Percentiles rank a stretch among this genome's conserved stretches.
Conservation (phyloP, 2,888 invertebrate genomes). For the Liopterus haemorrhoidalis region DNA sequence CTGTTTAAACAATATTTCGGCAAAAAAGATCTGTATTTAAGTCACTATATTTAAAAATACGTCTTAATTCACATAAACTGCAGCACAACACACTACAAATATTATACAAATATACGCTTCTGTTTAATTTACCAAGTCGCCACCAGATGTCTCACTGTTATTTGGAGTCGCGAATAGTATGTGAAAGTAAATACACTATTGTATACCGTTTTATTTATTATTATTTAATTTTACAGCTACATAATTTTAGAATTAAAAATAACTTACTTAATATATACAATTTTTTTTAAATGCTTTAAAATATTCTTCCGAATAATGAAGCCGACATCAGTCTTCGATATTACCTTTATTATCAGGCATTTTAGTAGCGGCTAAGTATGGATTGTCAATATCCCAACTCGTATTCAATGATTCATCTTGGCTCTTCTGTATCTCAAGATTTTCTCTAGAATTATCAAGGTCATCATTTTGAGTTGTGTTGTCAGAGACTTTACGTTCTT, state of each 20-base stretch:
- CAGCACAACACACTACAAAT: too few species aligned
- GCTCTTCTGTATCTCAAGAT: conserved; percentile 43
- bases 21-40: too few species aligned
- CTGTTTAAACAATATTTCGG: too few species aligned
- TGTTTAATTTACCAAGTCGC: too few species aligned
- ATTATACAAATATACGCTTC: too few species aligned
- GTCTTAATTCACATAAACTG: too few species aligned
- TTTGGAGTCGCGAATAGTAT: too few species aligned
- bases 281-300: neutral
- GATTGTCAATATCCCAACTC: conserved; percentile 64
- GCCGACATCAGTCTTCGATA: conserved; percentile 19
- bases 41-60: too few species aligned
- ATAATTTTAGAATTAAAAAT: neutral
- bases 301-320: neutral
- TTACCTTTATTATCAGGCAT: conserved; percentile 40
- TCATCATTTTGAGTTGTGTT: conserved; percentile 42
- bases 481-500: conserved; percentile 35
- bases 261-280: neutral
- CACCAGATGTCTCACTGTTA: too few species aligned
- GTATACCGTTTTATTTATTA: neutral
- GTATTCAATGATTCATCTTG: conserved; percentile 44
- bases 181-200: too few species aligned
- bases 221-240: conserved; percentile 1
- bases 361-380: conserved; percentile 55
- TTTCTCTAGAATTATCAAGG: conserved; percentile 39